Evolutionary conservation across 2,888 invertebrate genomes (phyloP), one percentile per base, ranked within the genome.

Genomic region (Diloba caeruleocephala): DNA sequence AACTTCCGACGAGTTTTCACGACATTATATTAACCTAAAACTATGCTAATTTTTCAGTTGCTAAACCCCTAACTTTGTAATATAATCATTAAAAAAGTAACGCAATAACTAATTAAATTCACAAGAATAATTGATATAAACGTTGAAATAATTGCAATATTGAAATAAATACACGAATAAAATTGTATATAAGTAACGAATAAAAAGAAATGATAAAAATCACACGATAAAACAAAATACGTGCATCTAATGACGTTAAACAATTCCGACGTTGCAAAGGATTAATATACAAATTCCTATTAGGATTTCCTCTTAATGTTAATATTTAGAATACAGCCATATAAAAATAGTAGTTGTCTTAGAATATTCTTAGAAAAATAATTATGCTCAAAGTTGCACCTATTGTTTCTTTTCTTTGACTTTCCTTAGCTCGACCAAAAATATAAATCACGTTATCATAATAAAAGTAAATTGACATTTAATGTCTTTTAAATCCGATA

Each of bases 211-310:
- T 21, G 33, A 45, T n/a, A n/a, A n/a, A n/a, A n/a, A n/a, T 39
- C 25, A 41, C 53, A 49, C 33, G 32, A 56, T 43, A 29, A 38
- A 43, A 48, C 1, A 4, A 38, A 54, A 52, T 19, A 73, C 52
- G 32, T 56, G 44, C 42, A 58, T 56, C 38, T 51, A 48, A 61
- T 36, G 56, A 71, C 46, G 34, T 44, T 58, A 63, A 71, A 63
- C 74, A 73, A 72, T 73, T 73, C 71, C 74, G 32, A 67, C 74
- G 70, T 70, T 73, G 74, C 74, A 73, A 71, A 70, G 48, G 48
- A 57, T 61, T 48, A 48, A 55, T 52, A 51, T 73, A 60, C 58
- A 71, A 45, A 58, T 23, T 52, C 59, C 62, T 55, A 25, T 44
- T 56, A 62, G 68, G 65, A 44, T 36, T 29, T 44, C 43, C 34